phyloP scores from a whole-genome alignment of 2,888 invertebrate species.

The Rhyacophila evoluta region DNA sequence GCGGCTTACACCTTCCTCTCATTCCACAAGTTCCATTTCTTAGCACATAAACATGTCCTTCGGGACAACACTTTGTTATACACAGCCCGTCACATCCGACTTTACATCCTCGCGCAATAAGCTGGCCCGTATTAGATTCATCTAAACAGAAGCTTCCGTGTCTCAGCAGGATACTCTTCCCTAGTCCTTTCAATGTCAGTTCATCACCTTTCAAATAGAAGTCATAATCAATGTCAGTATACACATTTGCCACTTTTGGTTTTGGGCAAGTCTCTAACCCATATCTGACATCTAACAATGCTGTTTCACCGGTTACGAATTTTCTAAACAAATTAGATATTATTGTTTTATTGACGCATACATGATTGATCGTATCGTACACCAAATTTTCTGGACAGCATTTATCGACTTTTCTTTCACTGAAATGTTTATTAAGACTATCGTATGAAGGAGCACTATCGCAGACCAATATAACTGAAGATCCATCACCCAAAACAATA shows the following conservation, averaged over 20 bases:
- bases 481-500: slow-evolving; percentile 26
- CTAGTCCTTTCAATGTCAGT: slow-evolving; percentile 59
- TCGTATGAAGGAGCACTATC: not conserved
- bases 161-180: slow-evolving; percentile 56
- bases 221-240: slow-evolving; percentile 23
- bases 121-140: slow-evolving; percentile 57
- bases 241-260: slow-evolving; percentile 37
- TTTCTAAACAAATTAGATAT: not conserved
- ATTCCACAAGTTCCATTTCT: slow-evolving; percentile 56
- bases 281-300: slow-evolving; percentile 35
- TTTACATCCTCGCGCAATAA: slow-evolving; percentile 64
- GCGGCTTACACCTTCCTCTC: slow-evolving; percentile 60
- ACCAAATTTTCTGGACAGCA: slow-evolving; percentile 64
- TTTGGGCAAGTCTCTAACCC: slow-evolving; percentile 7
- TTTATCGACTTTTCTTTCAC: slow-evolving; percentile 60
- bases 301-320: slow-evolving; percentile 49
- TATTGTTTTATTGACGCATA: slow-evolving; percentile 39
- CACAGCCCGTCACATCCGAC: slow-evolving; percentile 62
- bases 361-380: slow-evolving; percentile 62
- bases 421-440: not conserved
- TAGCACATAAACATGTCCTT: slow-evolving; percentile 66
- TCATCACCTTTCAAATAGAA: slow-evolving; percentile 60
- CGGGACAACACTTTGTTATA: slow-evolving; percentile 70
- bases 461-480: slow-evolving; percentile 45
- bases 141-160: slow-evolving; percentile 67